Evolutionary conservation across 2,888 invertebrate species (phyloP), one percentile per base, ranked within the genome.

Genomic region (Xylophagus ater): DNA sequence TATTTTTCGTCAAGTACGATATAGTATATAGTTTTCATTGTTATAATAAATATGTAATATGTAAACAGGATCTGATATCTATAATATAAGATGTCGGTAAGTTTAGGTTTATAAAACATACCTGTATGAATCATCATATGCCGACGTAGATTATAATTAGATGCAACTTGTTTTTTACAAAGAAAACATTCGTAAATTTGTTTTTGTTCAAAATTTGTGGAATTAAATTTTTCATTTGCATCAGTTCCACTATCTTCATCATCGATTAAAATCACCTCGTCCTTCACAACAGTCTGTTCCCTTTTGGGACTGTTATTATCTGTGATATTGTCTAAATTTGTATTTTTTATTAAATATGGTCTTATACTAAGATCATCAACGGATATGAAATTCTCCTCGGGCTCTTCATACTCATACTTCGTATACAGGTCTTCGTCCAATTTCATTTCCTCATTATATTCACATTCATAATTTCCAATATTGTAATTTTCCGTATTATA

Each of bases 41-140:
- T 28, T 7, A 10, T 7, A 28, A 12, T 12, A 28, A 10, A 7
- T 12, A 28, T n/a, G n/a, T 12, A 28, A 28, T 10, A 30, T 23
- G 20, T 23, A 32, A 32, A n/a, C n/a, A n/a, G n/a, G n/a, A n/a
- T n/a, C n/a, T n/a, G n/a, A n/a, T n/a, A n/a, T n/a, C n/a, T n/a
- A n/a, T n/a, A n/a, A n/a, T n/a, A n/a, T n/a, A n/a, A n/a, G n/a
- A n/a, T n/a, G n/a, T n/a, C n/a, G n/a, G n/a, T n/a, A n/a, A n/a
- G n/a, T n/a, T n/a, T n/a, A n/a, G n/a, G n/a, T n/a, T n/a, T n/a
- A n/a, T n/a, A n/a, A n/a, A n/a, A n/a, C 21, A 47, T 25, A 63
- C 62, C 62, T 44, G 62, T 62, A 41, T 63, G 63, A 43, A 63
- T 63, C 64, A 64, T 64, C 62, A 62, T 64, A 45, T 63, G 63